A percentile compares a stretch with the other conserved stretches of the same genome.
These are phyloP conservation scores for Mactromeris polynyma DNA, from an alignment of 2,888 invertebrate species.

Conservation along the genomic window DNA sequence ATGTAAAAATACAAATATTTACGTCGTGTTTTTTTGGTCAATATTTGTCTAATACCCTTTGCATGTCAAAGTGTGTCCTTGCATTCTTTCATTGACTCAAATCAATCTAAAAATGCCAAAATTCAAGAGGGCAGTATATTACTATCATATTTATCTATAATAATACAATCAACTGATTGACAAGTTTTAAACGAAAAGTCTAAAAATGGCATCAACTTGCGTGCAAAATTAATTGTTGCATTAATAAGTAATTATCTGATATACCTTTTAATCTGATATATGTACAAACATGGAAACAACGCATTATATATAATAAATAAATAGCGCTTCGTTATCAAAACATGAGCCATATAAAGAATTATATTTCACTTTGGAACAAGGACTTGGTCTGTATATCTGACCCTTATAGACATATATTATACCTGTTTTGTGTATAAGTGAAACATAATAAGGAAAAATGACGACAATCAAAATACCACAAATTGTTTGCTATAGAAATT, in stretches of 20 bases:
- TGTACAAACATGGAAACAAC: not conserved
- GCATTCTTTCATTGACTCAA: not conserved
- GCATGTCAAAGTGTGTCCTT: not conserved
- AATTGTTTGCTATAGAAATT: too few species aligned
- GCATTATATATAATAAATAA: too few species aligned
- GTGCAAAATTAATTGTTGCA: not conserved
- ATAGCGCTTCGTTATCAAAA: too few species aligned
- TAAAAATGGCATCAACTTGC: not conserved
- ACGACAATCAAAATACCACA: too few species aligned
- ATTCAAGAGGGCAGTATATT: not conserved
- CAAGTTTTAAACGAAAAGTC: not conserved
- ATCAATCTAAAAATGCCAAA: not conserved
- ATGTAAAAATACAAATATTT: not conserved
- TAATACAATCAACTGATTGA: not conserved
- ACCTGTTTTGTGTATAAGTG: too few species aligned
- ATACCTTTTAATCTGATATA: not conserved
- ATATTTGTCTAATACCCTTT: not conserved
- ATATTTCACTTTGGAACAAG: too few species aligned
- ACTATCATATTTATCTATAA: not conserved
- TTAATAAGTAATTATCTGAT: not conserved
- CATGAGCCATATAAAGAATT: too few species aligned
- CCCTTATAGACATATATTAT: too few species aligned
- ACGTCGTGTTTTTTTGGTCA: not conserved
- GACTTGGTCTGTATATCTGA: too few species aligned
- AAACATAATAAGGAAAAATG: too few species aligned